phyloP scores from a whole-genome alignment of 2,888 invertebrate genomes.

The Oithona nana region DNA sequence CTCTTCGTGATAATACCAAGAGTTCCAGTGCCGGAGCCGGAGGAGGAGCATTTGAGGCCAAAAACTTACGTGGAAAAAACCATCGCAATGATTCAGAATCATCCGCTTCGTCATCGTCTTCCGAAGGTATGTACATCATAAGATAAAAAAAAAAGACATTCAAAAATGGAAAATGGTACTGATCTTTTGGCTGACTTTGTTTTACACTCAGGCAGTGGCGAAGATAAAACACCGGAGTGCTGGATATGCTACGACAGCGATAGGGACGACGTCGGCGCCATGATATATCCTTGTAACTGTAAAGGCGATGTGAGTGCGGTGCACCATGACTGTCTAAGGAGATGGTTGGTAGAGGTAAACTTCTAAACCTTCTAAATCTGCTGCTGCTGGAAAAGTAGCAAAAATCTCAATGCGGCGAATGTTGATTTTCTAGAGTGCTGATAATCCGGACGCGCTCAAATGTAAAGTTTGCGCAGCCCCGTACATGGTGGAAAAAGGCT shows the following conservation, averaged over 20 bases:
- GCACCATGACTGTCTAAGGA: constrained; percentile 70
- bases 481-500: constrained; percentile 28
- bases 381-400: background rate
- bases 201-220: constrained; percentile 8
- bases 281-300: constrained; percentile 75
- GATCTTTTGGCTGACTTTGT: too few relatives aligned
- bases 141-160: too few relatives aligned
- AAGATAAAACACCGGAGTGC: constrained; percentile 40
- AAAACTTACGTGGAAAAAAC: background rate
- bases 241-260: constrained; percentile 87
- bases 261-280: constrained; percentile 35
- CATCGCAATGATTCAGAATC: background rate
- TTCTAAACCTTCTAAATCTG: constrained; percentile 20
- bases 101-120: background rate
- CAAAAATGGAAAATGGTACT: too few relatives aligned
- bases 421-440: constrained; percentile 36
- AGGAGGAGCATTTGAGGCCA: background rate
- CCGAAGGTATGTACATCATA: background rate
- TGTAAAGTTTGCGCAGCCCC: constrained; percentile 48
- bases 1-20: background rate
- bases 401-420: background rate
- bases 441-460: constrained; percentile 44
- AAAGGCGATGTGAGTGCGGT: constrained; percentile 80
- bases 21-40: background rate
- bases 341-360: constrained; percentile 68